Evolutionary conservation across 2,113 vertebrate species (phyloP), one percentile per base, ranked within the genome.

Genomic region (Craseonycteris thonglongyai): DNA sequence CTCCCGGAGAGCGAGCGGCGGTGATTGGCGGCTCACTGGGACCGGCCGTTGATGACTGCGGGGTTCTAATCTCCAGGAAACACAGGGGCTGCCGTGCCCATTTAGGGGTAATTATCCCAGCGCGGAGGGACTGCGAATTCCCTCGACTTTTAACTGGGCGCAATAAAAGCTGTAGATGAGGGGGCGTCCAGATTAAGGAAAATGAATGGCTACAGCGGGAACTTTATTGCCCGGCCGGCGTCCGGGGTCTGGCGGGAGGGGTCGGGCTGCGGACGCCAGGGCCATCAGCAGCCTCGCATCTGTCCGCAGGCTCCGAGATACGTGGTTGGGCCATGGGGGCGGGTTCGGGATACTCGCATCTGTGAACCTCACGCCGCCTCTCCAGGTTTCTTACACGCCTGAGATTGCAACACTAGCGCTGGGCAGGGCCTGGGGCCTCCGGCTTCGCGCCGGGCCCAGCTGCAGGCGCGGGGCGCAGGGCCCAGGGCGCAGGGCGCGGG

Each of bases 1-100:
- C 79, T 98, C 97, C 97, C 74, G 0, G 93, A 66, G 93, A 90
- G 92, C 96, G 78, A 88, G 97, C 96, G 80, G 98, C 96, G 94
- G 97, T 95, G 98, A 98, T 98, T 98, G 98, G 97, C 98, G 97
- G 96, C 98, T 98, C 96, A 96, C 98, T 96, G 97, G 78, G 98
- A 95, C 97, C 97, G 97, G 98, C 99, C 99, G 98, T 98, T 98
- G 99, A 98, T 98, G 97, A 98, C 98, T 98, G 98, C 98, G 68
- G 98, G 98, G 98, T 98, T 98, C 98, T 99, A 99, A 99, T 99
- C 99, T 99, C 99, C 98, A 98, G 97, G 97, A 98, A 99, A 98
- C 99, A 98, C 99, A 97, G 98, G 98, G 98, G 98, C 98, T 98
- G 97, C 97, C 71, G 97, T 95, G 97, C 98, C 98, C 98, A 98